These are phyloP conservation scores for Columba livia DNA, from an alignment of 2,113 vertebrate species.

Conservation along the genomic window DNA sequence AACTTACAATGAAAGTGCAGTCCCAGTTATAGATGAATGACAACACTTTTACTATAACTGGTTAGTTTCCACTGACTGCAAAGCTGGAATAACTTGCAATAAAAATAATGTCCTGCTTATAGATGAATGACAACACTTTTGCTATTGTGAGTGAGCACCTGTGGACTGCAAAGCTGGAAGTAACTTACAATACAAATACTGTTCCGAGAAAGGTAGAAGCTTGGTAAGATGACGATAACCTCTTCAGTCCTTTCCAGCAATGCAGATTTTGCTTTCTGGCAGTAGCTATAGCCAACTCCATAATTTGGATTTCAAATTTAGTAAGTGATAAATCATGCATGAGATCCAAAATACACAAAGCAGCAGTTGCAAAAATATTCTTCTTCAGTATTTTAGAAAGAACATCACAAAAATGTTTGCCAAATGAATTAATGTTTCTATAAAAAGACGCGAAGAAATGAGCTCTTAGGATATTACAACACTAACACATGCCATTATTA, in stretches of 20 bases:
- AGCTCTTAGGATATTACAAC: slow-evolving; percentile 44
- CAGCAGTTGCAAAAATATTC: slow-evolving; percentile 59
- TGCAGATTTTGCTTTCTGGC: slow-evolving; percentile 64
- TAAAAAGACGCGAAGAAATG: slow-evolving; percentile 42
- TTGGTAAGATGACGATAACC: slow-evolving; percentile 30
- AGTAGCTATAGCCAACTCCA: slow-evolving; percentile 61
- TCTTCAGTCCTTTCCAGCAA: slow-evolving; percentile 53
- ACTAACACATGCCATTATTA: slow-evolving; percentile 32
- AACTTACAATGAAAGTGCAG: slow-evolving; percentile 33
- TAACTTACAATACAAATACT: background rate
- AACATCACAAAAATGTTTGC: slow-evolving; percentile 54
- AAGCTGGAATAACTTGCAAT: slow-evolving; percentile 35
- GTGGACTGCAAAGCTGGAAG: slow-evolving; percentile 16
- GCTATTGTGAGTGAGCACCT: slow-evolving; percentile 54
- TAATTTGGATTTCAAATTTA: slow-evolving; percentile 75
- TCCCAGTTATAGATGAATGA: slow-evolving; percentile 68
- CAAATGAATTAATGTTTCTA: slow-evolving; percentile 64
- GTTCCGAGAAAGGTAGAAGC: slow-evolving; percentile 37
- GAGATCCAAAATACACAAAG: slow-evolving; percentile 69
- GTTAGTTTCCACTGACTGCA: slow-evolving; percentile 57
- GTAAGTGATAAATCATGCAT: slow-evolving; percentile 74
- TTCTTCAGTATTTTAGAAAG: slow-evolving; percentile 62
- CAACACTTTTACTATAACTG: slow-evolving; percentile 57
- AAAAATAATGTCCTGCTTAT: slow-evolving; percentile 31
- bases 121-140: slow-evolving; percentile 45